phyloP scores from a whole-genome alignment of 2,113 vertebrate genomes.

The Entomyzon cyanotis region DNA sequence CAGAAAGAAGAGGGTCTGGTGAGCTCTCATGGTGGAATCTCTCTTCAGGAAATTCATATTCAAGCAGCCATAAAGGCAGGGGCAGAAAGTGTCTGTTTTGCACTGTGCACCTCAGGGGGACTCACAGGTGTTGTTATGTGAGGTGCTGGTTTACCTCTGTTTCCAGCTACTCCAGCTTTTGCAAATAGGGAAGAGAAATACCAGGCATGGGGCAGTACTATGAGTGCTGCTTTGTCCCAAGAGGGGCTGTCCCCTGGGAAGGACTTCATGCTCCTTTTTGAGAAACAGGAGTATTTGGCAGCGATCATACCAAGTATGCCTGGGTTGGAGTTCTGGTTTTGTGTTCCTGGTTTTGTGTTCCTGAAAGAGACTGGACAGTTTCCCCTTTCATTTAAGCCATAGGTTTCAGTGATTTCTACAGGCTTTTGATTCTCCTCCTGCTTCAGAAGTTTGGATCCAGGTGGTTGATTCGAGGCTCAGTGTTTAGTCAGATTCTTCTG shows the following conservation, averaged over 20 bases:
- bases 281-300: not conserved
- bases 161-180: not conserved
- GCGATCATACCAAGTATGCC: not conserved
- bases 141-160: not conserved
- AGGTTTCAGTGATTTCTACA: not conserved
- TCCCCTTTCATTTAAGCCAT: not conserved
- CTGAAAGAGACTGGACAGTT: not conserved
- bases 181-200: not conserved
- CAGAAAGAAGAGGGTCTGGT: not conserved
- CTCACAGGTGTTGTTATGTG: rapidly evolving
- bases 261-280: not conserved
- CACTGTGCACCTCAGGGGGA: too few relatives aligned
- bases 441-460: slow-evolving; percentile 1
- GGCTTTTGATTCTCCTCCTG: not conserved
- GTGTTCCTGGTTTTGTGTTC: slow-evolving; percentile 18
- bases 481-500: not conserved
- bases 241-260: not conserved
- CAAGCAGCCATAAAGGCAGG: not conserved
- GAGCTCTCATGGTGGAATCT: not conserved
- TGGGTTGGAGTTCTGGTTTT: not conserved
- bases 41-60: not conserved
- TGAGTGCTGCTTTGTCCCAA: not conserved
- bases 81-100: not conserved
- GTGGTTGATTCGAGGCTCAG: not conserved
- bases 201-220: not conserved